Evolutionary conservation across 2,888 invertebrate genomes (phyloP), one percentile per base, ranked within the genome.

Genomic region (Caenorhabditis sp.): DNA sequence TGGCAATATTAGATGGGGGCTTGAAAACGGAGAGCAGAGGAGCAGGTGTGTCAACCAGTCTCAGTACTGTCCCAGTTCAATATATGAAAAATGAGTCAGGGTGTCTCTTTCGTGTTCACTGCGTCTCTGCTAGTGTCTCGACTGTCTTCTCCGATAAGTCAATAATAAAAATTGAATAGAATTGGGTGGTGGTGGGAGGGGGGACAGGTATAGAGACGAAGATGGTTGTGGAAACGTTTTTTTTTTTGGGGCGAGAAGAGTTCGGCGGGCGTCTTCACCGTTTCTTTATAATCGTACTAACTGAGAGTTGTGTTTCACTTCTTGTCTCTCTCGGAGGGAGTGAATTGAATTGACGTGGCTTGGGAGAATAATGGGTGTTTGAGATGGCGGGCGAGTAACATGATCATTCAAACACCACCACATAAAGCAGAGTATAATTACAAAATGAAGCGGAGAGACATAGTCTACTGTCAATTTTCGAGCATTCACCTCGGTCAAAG

Each of bases 81-180:
- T 54, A 49, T 51, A 68, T 38, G 49, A 66, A 66, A 58, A 72
- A 59, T 72, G 72, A 72, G 59, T 59, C 72, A 72, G 72, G 26
- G 12, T 14, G 3, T 14, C 61, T 54, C 35, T 51, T 19, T 73
- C 19, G 58, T 38, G 22, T 14, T 22, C 54, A 26, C 54, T 49
- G 16, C 16, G 24, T 73, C 19, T 74, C 51, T 31, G n/a, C 7
- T 22, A 22, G 44, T n/a, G n/a, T n/a, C n/a, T n/a, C 35, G n/a
- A n/a, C 51, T 75, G 22, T 41, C 19, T 72, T 51, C n/a, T 38
- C 61, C 79, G 79, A 79, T 79, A 79, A 79, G 79, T 79, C 79
- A 79, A 79, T 79, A 79, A 79, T 70, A 79, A 70, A 79, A 79
- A 68, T 54, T 79, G 79, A 72, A 79, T 79, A 35, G 77, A 59